phyloP scores from a whole-genome alignment of 2,888 invertebrate species.

The Macropis europaea region DNA sequence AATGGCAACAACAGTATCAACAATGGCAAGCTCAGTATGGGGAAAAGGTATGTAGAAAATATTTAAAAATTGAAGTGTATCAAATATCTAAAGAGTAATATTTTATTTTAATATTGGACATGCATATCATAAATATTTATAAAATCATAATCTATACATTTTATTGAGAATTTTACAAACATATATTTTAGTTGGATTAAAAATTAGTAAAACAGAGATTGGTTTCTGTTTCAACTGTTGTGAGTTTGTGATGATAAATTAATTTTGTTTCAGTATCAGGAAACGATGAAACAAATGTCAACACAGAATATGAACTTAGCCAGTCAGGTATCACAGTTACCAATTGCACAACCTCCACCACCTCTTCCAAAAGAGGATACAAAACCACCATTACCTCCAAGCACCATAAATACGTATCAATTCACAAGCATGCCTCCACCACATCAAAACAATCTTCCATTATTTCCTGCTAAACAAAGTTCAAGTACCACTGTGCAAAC shows the following conservation, averaged over 20 bases:
- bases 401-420: conserved; percentile 76
- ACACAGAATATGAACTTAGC: conserved; percentile 67
- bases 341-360: conserved; percentile 72
- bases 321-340: conserved; percentile 73
- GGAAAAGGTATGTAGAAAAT: conserved; percentile 83
- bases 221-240: too few relatives aligned
- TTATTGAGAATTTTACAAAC: too few relatives aligned
- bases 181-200: too few relatives aligned
- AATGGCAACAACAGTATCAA: conserved; percentile 89
- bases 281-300: conserved; percentile 79
- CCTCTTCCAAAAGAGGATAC: conserved; percentile 77
- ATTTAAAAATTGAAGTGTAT: background rate
- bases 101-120: background rate
- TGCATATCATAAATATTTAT: background rate
- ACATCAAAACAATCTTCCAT: conserved; percentile 74
- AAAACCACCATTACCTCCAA: conserved; percentile 81
- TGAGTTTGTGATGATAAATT: background rate
- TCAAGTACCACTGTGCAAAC: conserved; percentile 52
- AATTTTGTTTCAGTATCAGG: conserved; percentile 81
- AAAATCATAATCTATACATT: too few relatives aligned
- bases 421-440: conserved; percentile 73
- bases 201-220: too few relatives aligned
- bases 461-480: conserved; percentile 69
- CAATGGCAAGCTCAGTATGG: conserved; percentile 90
- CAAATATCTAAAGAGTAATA: background rate